Conservation (phyloP, 2,113 vertebrate species). For the Anser cygnoides region DNA sequence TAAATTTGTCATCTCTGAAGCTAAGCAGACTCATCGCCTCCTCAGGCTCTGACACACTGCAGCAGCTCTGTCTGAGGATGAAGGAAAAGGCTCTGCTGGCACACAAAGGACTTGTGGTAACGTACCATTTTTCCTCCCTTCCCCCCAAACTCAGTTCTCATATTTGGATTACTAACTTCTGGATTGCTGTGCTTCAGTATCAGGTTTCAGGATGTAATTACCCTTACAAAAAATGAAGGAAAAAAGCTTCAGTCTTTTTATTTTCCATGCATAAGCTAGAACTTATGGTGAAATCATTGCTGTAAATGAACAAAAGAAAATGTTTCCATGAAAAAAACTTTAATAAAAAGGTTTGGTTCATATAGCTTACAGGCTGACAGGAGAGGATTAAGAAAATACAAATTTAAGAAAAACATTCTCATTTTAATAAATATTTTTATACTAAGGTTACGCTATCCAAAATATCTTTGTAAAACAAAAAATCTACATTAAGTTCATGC, state of each 20-base stretch:
- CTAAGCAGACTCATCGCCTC: conserved; percentile 47
- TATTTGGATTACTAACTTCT: conserved; percentile 29
- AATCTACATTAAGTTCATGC: background rate
- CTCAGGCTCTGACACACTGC: conserved; percentile 10
- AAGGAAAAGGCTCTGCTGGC: conserved; percentile 63
- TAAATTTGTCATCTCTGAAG: conserved; percentile 65
- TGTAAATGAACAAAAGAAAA: conserved; percentile 40
- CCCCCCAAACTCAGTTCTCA: background rate
- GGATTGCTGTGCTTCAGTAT: conserved; percentile 26
- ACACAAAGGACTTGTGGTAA: conserved; percentile 67
- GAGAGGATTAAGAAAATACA: background rate
- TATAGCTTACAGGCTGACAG: background rate
- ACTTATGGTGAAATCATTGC: conserved; percentile 49
- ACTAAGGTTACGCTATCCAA: background rate
- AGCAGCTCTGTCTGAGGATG: conserved; percentile 33
- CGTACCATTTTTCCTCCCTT: conserved; percentile 21
- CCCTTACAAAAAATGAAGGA: conserved; percentile 40
- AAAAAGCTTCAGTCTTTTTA: conserved; percentile 44
- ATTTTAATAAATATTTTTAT: background rate
- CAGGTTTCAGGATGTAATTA: conserved; percentile 70
- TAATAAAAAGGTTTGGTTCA: background rate
- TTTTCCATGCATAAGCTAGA: conserved; percentile 65
- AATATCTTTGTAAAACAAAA: background rate
- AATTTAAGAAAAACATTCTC: background rate
- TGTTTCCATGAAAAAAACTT: background rate